Base-by-base conservation (phyloP, 1,140 invertebrate genomes). In the Telenomus remus region DNA sequence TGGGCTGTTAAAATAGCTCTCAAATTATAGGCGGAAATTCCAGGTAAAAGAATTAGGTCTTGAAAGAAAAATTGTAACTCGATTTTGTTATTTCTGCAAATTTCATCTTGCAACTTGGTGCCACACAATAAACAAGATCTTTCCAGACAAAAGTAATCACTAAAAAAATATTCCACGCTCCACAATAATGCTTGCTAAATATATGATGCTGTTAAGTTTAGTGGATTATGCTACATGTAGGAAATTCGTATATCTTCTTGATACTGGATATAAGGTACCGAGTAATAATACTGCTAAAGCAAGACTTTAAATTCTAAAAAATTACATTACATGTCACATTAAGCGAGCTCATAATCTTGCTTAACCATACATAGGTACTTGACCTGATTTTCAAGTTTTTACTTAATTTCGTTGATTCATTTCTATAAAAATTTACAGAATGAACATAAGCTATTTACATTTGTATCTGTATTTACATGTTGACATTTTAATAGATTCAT, bases 161-260 rank as follows among this genome's bases (percentile, higher is more conserved):
- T 14, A 11, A 64, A 64, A 64, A 64, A 55, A 47, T 64, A 54
- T 47, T 43, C 46, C 19, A 14, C 11, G 61, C 51, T 48, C 50
- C 13, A 39, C 15, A 55, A 64, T 55, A 64, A 64, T 64, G 35
- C 61, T 53, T 49, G 43, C 51, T 55, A 64, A 55, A 64, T 64
- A 43, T 64, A 64, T 55, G 63, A 66, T 50, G 63, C 47, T 37
- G 53, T 66, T 56, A 66, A 56, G 63, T 56, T 50, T 56, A 66
- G 53, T 56, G 63, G 51, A 66, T 56, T 66, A 66, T 66, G 47
- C 43, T 64, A 39, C 51, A 64, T 55, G 50, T 55, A 64, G 42
- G 43, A 55, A 54, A 64, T 64, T 64, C 50, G 61, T 64, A 64
- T 48, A 64, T 48, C 50, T 64, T 55, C 61, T 64, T 64, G 60